A percentile compares a stretch with the other conserved stretches of the same genome.
Evolutionary conservation across 2,797 vertebrate species (phyloP).

Genomic region (Pelochelys cantorii): DNA sequence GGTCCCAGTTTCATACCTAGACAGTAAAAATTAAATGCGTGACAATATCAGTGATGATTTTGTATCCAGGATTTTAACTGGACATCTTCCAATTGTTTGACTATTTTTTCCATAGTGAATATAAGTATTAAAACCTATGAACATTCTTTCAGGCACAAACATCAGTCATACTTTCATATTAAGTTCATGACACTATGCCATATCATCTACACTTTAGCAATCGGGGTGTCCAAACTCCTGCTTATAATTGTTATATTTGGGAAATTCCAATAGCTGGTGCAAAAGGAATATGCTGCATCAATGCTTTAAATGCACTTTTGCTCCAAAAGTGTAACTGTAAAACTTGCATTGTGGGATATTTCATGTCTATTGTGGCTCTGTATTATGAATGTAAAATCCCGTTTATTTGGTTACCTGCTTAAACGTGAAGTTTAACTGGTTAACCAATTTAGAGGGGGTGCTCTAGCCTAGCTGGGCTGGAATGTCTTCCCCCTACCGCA

Average conservation of each 20-base stretch:
- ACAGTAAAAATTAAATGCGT: conserved; percentile 8
- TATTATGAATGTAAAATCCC: background rate
- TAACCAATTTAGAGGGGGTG: too few species aligned
- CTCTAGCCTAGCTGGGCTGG: too few species aligned
- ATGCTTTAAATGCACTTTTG: background rate
- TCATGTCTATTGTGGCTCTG: background rate
- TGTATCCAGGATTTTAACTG: background rate
- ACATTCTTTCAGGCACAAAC: background rate
- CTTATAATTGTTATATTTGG: background rate
- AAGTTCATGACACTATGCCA: background rate
- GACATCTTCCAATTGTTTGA: background rate
- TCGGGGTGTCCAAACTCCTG: background rate
- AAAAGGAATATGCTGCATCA: background rate
- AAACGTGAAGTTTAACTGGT: too few species aligned
- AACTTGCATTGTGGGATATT: conserved; percentile 14
- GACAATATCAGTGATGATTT: background rate
- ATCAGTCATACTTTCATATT: background rate
- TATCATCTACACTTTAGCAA: background rate
- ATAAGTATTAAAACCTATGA: background rate
- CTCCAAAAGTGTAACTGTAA: background rate
- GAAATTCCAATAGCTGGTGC: background rate
- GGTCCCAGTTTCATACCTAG: conserved; percentile 94
- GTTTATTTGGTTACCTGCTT: too few species aligned
- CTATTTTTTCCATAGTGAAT: background rate
- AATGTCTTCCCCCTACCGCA: too few species aligned